phyloP scores from a whole-genome alignment of 2,113 vertebrate genomes.

The Hemiprocne comata region DNA sequence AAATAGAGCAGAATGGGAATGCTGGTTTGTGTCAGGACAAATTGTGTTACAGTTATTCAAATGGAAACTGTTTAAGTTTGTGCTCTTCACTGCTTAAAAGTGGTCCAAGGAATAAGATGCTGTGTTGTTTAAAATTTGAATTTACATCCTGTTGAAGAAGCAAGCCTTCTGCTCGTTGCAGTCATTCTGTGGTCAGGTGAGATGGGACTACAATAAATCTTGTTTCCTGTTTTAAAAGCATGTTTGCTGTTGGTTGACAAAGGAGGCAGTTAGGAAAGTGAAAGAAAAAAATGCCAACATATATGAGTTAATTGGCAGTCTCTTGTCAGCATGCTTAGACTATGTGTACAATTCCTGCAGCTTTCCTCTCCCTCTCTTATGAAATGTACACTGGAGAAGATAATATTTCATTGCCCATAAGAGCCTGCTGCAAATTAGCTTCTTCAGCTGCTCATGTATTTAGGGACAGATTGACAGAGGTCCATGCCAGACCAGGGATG shows the following conservation, averaged over 20 bases:
- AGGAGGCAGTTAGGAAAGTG: not conserved
- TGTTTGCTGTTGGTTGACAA: not conserved
- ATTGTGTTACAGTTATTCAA: not conserved
- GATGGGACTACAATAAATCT: not conserved
- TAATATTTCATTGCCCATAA: not conserved
- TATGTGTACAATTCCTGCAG: not conserved
- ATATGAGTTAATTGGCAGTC: not conserved
- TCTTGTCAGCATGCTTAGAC: not conserved
- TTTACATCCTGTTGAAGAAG: not conserved
- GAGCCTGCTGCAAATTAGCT: not conserved
- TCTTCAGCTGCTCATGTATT: not conserved
- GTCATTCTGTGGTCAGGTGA: not conserved
- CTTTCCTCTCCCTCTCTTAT: not conserved
- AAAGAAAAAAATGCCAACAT: not conserved
- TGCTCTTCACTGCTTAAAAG: not conserved
- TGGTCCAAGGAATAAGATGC: not conserved
- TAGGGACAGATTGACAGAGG: not conserved
- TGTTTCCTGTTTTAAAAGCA: not conserved
- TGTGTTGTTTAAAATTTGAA: not conserved
- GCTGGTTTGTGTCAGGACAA: not conserved
- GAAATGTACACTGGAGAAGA: not conserved
- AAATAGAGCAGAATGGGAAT: not conserved
- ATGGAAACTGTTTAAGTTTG: not conserved
- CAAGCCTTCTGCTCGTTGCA: not conserved
- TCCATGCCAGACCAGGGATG: not conserved